These are phyloP conservation scores for Pristionchus arcanus DNA, from an alignment of 2,888 invertebrate species.

Conservation along the genomic window DNA sequence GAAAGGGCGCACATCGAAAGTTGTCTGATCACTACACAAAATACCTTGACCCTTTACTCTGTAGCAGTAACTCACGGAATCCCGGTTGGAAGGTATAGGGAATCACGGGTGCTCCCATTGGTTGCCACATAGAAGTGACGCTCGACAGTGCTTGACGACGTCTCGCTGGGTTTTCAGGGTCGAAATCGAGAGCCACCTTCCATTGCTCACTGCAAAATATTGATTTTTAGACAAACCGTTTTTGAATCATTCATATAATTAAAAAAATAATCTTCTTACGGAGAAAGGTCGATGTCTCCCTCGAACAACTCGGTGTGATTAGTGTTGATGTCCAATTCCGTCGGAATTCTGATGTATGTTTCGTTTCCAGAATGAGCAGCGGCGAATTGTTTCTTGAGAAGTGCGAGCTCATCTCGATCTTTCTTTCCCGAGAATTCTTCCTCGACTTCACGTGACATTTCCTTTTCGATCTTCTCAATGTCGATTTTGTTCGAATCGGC, in stretches of 20 bases:
- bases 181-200: conserved; percentile 15
- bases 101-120: conserved; percentile 30
- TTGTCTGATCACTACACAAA: too few species aligned
- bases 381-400: background rate
- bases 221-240: too few species aligned
- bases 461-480: background rate
- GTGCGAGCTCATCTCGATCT: background rate
- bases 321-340: conserved; percentile 1
- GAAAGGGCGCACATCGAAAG: too few species aligned
- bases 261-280: too few species aligned
- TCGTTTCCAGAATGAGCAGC: conserved; percentile 1
- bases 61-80: conserved; percentile 32
- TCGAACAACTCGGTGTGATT: conserved; percentile 32
- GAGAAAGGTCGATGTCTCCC: conserved; percentile 19
- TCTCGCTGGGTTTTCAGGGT: background rate
- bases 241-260: too few species aligned
- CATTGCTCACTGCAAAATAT: too few species aligned
- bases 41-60: too few species aligned
- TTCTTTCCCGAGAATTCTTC: conserved; percentile 38
- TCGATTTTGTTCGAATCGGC: background rate
- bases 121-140: background rate
- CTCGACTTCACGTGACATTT: conserved; percentile 19
- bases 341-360: conserved; percentile 4
- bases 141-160: conserved; percentile 30
- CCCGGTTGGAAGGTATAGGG: conserved; percentile 16